Base-by-base conservation (phyloP, 2,888 invertebrate genomes). In the Nyleta sp. region DNA sequence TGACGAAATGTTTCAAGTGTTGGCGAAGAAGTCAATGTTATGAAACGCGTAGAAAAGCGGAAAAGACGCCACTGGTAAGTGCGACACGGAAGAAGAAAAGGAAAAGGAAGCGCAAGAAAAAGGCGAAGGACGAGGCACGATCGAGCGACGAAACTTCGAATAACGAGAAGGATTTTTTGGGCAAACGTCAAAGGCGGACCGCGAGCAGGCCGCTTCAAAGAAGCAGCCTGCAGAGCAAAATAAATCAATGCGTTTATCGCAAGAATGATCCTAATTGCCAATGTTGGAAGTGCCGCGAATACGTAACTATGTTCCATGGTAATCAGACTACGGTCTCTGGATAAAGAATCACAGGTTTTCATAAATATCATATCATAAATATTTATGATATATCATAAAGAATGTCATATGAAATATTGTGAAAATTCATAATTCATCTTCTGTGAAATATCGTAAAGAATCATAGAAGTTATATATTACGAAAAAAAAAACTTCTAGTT, bases 161-260 rank as follows among this genome's bases (percentile, higher is more conserved):
- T 40, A 31, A 62, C 33, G 70, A 57, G 52, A 42, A 50, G 15
- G 22, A 65, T 17, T 38, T 67, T 53, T 46, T 22, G 15, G 22
- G 17, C 1, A 75, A 57, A 55, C 64, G 59, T 68, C 79, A 72
- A 64, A 72, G 52, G 44, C 72, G 68, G 10, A 57, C 68, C 52
- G 17, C 52, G 50, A 20, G 1, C 38, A 65, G 35, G 13, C 20
- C 11, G 3, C 38, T 20, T 50, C 74, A 79, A 71, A 70, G 48
- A 35, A 67, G 52, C 31, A 15, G 4, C n/a, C 52, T 65, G 3
- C 38, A 64, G 7, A 53, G 64, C 15, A 80, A 76, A 57, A 80
- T 80, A 67, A 80, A 62, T 59, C 79, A 75, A 73, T 76, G 79
- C 53, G 72, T 80, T 76, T 80, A 76, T 72, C 75, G 79, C 28